Conservation (phyloP, 2,888 invertebrate species). For the Apamea epomidion region DNA sequence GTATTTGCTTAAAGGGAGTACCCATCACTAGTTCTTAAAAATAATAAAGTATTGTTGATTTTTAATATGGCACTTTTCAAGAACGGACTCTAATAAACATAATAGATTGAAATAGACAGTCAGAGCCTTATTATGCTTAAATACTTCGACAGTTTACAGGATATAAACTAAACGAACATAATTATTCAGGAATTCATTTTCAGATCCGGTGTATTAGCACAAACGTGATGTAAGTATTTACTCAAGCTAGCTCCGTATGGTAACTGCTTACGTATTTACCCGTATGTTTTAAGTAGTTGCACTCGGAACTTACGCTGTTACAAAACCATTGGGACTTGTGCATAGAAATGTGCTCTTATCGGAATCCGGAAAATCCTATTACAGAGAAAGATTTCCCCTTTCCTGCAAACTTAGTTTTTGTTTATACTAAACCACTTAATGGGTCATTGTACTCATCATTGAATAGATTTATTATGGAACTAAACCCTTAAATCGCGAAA, state of each 20-base stretch:
- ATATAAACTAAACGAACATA: background rate
- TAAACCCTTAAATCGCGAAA: background rate
- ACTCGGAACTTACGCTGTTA: constrained; percentile 8
- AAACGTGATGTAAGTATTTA: constrained; percentile 30
- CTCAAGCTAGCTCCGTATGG: background rate
- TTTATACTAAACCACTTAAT: background rate
- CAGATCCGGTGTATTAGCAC: constrained; percentile 24
- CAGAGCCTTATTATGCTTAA: background rate
- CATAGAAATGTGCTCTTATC: constrained; percentile 19
- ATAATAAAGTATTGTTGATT: too few relatives aligned
- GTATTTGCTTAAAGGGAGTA: background rate
- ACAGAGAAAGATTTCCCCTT: background rate
- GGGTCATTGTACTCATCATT: background rate
- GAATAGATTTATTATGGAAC: background rate
- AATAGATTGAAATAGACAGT: background rate
- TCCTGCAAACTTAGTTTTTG: background rate
- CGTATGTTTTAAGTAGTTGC: constrained; percentile 18
- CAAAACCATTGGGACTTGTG: background rate
- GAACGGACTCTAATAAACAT: background rate
- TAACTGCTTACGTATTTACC: constrained; percentile 26
- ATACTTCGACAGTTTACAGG: background rate
- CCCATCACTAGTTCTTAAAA: too few relatives aligned
- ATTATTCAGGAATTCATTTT: constrained; percentile 20
- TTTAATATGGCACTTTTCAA: background rate
- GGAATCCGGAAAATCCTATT: background rate